Evolutionary conservation across 2,113 vertebrate species (phyloP).

Genomic region (Pterocles burchelli): DNA sequence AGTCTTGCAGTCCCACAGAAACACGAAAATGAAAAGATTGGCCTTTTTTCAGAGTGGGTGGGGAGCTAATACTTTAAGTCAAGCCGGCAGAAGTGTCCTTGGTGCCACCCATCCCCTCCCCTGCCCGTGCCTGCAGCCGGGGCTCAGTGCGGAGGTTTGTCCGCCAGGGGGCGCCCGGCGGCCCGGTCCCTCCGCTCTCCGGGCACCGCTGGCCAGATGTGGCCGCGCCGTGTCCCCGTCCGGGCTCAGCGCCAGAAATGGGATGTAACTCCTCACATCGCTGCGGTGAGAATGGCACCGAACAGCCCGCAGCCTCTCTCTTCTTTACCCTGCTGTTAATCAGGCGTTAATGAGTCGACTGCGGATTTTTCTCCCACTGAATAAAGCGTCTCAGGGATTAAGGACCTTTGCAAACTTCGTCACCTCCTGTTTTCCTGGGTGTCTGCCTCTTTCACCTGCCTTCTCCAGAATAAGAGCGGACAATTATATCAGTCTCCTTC

Average conservation of each 20-base stretch:
- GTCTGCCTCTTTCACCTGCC: not conserved
- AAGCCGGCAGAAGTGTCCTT: no score
- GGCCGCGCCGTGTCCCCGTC: not conserved
- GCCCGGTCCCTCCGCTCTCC: no score
- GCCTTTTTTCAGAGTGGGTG: accelerated
- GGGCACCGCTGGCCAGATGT: no score
- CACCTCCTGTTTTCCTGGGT: not conserved
- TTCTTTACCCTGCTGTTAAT: not conserved
- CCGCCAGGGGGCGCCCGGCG: no score
- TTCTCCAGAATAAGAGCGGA: not conserved
- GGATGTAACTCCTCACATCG: not conserved
- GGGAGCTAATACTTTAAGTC: not conserved
- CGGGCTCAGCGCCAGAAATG: not conserved
- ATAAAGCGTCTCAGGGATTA: not conserved
- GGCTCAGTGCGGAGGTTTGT: no score
- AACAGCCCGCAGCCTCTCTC: not conserved
- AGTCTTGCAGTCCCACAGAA: not conserved
- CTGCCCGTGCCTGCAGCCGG: not conserved
- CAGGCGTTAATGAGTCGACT: not conserved
- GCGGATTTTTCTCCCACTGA: not conserved
- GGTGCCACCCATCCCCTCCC: not conserved
- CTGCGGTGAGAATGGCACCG: not conserved
- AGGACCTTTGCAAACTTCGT: not conserved
- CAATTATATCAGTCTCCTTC: constrained; percentile 10
- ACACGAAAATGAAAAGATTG: not conserved